Percentiles rank a stretch among this genome's conserved stretches.
Conservation (phyloP, 2,113 vertebrate species). For the Prunella fulvescens region DNA sequence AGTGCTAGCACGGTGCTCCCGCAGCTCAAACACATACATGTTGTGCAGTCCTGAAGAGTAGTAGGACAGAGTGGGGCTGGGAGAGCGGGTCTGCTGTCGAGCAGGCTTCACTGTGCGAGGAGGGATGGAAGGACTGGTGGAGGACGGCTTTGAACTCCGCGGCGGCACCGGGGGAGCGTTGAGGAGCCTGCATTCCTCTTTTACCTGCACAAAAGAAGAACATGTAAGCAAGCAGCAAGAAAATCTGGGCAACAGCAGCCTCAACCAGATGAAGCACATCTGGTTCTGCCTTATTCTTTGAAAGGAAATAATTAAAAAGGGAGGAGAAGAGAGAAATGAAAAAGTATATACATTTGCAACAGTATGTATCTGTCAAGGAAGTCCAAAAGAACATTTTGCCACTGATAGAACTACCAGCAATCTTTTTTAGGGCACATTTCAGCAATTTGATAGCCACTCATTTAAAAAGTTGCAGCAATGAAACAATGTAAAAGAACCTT, state of each 20-base stretch:
- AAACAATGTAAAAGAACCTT: neutral
- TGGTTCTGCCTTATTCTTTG: neutral
- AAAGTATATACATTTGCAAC: neutral
- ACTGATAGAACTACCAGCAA: neutral
- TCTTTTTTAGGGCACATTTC: neutral
- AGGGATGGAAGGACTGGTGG: constrained; percentile 80
- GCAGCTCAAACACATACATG: constrained; percentile 81
- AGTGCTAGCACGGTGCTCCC: neutral
- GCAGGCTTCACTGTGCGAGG: constrained; percentile 78
- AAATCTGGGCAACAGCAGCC: neutral
- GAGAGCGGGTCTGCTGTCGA: constrained; percentile 88
- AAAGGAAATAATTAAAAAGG: constrained; percentile 9
- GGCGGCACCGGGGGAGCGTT: constrained; percentile 96
- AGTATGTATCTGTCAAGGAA: neutral
- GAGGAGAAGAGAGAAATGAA: neutral
- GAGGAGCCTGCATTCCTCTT: constrained; percentile 95
- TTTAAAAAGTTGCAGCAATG: neutral
- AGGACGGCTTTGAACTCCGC: constrained; percentile 86
- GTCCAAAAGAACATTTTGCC: neutral
- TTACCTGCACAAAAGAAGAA: constrained; percentile 80
- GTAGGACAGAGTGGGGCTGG: constrained; percentile 96
- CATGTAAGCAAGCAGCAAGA: neutral
- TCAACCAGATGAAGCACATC: neutral
- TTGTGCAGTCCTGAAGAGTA: constrained; percentile 96
- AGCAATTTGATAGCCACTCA: neutral